Percentiles rank a stretch among this genome's conserved stretches.
Conservation (phyloP, 2,888 invertebrate species). For the Drosophila mimica region DNA sequence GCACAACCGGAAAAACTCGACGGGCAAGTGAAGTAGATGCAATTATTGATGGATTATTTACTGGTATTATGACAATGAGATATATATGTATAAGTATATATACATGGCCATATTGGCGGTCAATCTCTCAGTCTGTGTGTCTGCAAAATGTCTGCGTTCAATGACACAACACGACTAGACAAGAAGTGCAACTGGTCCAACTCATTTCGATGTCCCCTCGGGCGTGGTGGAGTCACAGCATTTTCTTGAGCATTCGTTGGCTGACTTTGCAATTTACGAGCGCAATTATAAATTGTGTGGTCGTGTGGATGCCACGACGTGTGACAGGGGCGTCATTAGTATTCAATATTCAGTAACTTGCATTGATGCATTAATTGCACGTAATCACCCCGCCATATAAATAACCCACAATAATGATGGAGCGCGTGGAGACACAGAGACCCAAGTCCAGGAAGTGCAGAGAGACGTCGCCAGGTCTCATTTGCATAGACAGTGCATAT, state of each 20-base stretch:
- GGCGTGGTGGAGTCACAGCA: constrained; percentile 49
- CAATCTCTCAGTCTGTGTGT: constrained; percentile 26
- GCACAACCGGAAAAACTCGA: constrained; percentile 64
- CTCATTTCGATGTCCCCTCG: constrained; percentile 8
- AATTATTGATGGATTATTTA: constrained; percentile 81
- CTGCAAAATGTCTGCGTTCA: constrained; percentile 61
- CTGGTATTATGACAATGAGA: constrained; percentile 81
- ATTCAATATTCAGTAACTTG: constrained; percentile 78
- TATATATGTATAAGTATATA: constrained; percentile 68
- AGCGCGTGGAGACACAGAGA: constrained; percentile 17
- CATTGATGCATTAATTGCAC: constrained; percentile 80
- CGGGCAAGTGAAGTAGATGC: constrained; percentile 60
- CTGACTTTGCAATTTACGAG: constrained; percentile 74
- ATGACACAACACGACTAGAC: constrained; percentile 67
- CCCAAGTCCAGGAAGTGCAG: constrained; percentile 50
- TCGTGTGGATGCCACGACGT: constrained; percentile 40
- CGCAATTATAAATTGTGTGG: constrained; percentile 58
- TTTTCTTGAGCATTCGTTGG: constrained; percentile 43
- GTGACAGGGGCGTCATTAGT: constrained; percentile 60
- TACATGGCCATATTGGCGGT: constrained; percentile 67
- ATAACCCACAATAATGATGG: constrained; percentile 57
- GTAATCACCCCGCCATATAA: constrained; percentile 73
- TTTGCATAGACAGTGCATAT: constrained; percentile 70
- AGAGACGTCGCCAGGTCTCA: constrained; percentile 57
- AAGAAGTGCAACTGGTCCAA: constrained; percentile 22